A percentile compares a stretch with the other conserved stretches of the same genome.
These are phyloP conservation scores for Drosophila varians DNA, from an alignment of 1,140 invertebrate genomes.

Conservation along the genomic window DNA sequence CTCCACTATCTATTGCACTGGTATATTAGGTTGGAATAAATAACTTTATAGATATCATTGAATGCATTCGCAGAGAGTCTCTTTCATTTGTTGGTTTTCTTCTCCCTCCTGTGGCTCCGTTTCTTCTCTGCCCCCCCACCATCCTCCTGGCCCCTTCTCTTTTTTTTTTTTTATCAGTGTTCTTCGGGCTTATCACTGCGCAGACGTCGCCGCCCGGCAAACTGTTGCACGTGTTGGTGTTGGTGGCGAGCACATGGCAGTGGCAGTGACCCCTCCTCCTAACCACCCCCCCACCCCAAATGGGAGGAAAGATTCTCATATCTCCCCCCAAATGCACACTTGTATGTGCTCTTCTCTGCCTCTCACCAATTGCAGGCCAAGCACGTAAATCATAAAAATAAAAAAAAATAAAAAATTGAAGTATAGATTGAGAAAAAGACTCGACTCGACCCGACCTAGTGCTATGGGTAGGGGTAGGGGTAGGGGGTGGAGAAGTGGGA, in stretches of 20 bases:
- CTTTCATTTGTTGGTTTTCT: background rate
- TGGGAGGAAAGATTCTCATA: conserved; percentile 3
- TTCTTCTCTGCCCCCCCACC: background rate
- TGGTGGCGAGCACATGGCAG: conserved; percentile 47
- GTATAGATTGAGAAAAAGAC: conserved; percentile 38
- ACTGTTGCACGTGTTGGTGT: conserved; percentile 4
- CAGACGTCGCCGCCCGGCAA: conserved; percentile 21
- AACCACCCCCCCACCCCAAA: background rate
- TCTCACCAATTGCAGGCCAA: conserved; percentile 23
- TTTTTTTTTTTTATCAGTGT: conserved; percentile 24
- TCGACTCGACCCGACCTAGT: background rate
- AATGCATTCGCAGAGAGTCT: background rate
- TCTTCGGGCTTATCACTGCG: conserved; percentile 60
- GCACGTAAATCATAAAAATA: conserved; percentile 45
- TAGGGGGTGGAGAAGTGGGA: background rate
- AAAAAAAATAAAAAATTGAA: conserved; percentile 10
- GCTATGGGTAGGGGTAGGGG: background rate
- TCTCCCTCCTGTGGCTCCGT: background rate
- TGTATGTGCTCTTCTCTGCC: conserved; percentile 35
- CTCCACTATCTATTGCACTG: too few species aligned
- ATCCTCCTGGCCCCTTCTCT: background rate
- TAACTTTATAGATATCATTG: too few species aligned
- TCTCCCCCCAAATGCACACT: conserved; percentile 35
- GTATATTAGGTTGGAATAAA: background rate
- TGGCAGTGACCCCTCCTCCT: conserved; percentile 12